Percentiles rank a stretch among this genome's conserved stretches.
phyloP scores from a whole-genome alignment of 2,888 invertebrate genomes.

The Hydrotaea diabolus region DNA sequence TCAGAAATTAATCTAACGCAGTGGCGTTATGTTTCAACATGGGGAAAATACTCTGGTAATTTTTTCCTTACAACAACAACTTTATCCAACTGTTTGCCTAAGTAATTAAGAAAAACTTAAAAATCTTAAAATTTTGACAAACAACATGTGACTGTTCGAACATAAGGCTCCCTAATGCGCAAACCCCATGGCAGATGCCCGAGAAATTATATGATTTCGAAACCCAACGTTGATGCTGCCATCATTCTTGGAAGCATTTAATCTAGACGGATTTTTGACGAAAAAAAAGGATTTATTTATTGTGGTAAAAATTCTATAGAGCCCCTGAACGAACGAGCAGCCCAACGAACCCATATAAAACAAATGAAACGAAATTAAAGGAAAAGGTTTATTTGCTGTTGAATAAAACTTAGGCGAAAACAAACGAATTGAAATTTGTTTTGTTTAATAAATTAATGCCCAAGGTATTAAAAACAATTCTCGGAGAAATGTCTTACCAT shows the following conservation, averaged over 20 bases:
- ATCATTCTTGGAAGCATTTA: conserved; percentile 43
- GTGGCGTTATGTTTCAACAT: too few species aligned
- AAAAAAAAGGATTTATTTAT: conserved; percentile 43
- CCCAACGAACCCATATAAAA: background rate
- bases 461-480: conserved; percentile 36
- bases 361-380: background rate
- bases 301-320: conserved; percentile 13
- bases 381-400: conserved; percentile 45
- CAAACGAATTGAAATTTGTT: conserved; percentile 44
- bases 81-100: too few species aligned
- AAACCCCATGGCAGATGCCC: background rate
- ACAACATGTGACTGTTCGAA: too few species aligned
- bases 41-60: too few species aligned
- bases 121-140: too few species aligned
- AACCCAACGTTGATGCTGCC: conserved; percentile 6
- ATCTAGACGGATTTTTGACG: conserved; percentile 46
- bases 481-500: background rate
- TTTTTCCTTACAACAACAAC: too few species aligned
- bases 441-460: conserved; percentile 41
- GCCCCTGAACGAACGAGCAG: too few species aligned
- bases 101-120: too few species aligned
- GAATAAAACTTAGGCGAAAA: conserved; percentile 34
- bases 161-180: background rate
- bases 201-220: background rate
- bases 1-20: too few species aligned